phyloP scores from a whole-genome alignment of 2,797 vertebrate genomes.

The Danio albolineatus region DNA sequence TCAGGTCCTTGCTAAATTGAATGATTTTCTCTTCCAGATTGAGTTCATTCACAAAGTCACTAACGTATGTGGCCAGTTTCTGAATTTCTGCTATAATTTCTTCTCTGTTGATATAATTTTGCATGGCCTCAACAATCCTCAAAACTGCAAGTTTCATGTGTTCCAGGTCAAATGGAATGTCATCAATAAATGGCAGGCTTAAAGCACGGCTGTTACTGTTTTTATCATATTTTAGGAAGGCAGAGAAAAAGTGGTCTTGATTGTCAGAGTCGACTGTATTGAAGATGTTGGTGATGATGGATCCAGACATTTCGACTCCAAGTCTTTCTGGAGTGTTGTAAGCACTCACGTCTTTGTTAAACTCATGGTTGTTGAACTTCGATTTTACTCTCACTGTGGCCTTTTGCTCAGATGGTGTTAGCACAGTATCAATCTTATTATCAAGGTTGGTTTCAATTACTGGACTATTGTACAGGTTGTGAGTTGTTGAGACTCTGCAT shows the following conservation, averaged over 20 bases:
- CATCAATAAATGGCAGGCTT: constrained; percentile 83
- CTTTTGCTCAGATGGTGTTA: constrained; percentile 84
- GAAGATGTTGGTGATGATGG: constrained; percentile 80
- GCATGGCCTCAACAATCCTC: constrained; percentile 75
- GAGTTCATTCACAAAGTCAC: constrained; percentile 78
- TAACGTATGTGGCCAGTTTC: constrained; percentile 77
- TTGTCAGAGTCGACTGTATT: constrained; percentile 71
- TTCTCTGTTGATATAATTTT: constrained; percentile 76
- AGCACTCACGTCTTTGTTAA: constrained; percentile 82
- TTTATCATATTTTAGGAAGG: constrained; percentile 93
- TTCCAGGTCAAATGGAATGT: constrained; percentile 81
- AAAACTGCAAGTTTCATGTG: constrained; percentile 76
- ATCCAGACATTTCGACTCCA: constrained; percentile 83
- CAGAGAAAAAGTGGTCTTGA: constrained; percentile 87
- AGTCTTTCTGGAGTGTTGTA: constrained; percentile 86
- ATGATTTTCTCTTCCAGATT: constrained; percentile 78
- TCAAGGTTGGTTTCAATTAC: constrained; percentile 78
- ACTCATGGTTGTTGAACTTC: constrained; percentile 85
- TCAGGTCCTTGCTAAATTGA: constrained; percentile 79
- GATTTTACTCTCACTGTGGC: constrained; percentile 82
- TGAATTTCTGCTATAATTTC: constrained; percentile 78
- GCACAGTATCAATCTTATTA: constrained; percentile 77
- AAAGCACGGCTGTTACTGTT: constrained; percentile 85
- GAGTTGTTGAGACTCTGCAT: constrained; percentile 83
- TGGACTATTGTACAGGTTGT: constrained; percentile 70